phyloP scores from a whole-genome alignment of 2,888 invertebrate species.

The Meiosimyza decipiens region DNA sequence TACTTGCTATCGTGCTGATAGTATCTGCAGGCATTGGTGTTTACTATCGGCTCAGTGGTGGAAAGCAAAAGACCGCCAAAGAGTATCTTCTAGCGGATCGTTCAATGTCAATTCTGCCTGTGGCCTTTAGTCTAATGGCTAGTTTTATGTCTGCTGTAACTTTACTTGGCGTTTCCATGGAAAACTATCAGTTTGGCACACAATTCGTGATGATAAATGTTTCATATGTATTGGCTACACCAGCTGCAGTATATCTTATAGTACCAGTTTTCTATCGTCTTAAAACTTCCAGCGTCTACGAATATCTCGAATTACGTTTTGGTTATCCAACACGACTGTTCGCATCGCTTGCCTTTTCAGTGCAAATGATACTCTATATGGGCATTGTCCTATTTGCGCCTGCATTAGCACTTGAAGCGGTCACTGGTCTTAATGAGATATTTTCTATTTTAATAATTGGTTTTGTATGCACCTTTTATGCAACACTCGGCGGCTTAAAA shows the following conservation, averaged over 20 bases:
- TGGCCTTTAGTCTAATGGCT: constrained; percentile 91
- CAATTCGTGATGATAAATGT: constrained; percentile 83
- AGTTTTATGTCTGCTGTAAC: constrained; percentile 94
- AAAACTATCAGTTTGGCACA: constrained; percentile 86
- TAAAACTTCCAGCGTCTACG: constrained; percentile 88
- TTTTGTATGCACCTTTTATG: constrained; percentile 86
- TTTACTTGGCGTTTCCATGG: constrained; percentile 87
- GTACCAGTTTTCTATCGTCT: constrained; percentile 88
- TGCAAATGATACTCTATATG: constrained; percentile 91
- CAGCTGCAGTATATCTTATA: constrained; percentile 80
- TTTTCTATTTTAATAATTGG: constrained; percentile 76
- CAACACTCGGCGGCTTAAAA: constrained; percentile 90
- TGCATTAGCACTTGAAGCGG: constrained; percentile 87
- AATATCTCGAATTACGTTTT: constrained; percentile 91
- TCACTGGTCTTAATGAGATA: constrained; percentile 80
- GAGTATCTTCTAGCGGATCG: constrained; percentile 87
- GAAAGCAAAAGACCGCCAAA: constrained; percentile 85
- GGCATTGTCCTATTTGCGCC: constrained; percentile 95
- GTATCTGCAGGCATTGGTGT: constrained; percentile 83
- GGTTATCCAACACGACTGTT: constrained; percentile 78
- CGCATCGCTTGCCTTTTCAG: constrained; percentile 85
- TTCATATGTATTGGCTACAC: constrained; percentile 80
- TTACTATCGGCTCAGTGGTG: constrained; percentile 87
- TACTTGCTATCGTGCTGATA: constrained; percentile 77
- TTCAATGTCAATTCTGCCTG: constrained; percentile 82